Conservation (phyloP, 1,140 invertebrate genomes). For the Drosophila prosaltans region DNA sequence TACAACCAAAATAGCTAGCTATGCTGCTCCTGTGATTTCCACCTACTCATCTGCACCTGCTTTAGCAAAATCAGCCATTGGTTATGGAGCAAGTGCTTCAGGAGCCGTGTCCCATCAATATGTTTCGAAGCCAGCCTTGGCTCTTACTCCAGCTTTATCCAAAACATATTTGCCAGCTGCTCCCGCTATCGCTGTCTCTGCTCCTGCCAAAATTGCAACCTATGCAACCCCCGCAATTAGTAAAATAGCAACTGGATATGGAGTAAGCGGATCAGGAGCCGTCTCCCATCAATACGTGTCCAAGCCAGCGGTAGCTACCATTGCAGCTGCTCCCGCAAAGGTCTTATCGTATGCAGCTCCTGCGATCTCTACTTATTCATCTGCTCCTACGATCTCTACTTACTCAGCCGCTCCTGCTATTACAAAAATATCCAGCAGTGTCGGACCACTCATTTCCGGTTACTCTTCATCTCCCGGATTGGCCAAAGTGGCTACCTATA, state of each 20-base stretch:
- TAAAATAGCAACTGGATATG: conserved; percentile 47
- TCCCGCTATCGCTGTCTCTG: conserved; percentile 12
- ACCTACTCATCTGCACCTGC: conserved; percentile 13
- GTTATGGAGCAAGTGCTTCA: conserved; percentile 18
- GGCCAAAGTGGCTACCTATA: conserved; percentile 30
- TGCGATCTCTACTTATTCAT: conserved; percentile 32
- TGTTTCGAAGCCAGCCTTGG: conserved; percentile 59
- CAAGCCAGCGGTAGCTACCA: conserved; percentile 51
- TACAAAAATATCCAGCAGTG: too few relatives aligned
- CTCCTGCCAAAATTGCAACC: conserved; percentile 21
- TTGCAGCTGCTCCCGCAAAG: conserved; percentile 31
- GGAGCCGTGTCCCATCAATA: conserved; percentile 72
- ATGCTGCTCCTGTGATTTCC: conserved; percentile 49
- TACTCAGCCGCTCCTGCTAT: conserved; percentile 38
- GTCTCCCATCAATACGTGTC: conserved; percentile 73
- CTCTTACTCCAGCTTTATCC: conserved; percentile 24
- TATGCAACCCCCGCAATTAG: conserved; percentile 38
- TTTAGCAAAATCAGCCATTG: conserved; percentile 47
- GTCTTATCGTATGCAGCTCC: conserved; percentile 38
- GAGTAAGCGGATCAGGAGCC: conserved; percentile 42
- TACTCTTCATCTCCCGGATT: not conserved
- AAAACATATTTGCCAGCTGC: conserved; percentile 37
- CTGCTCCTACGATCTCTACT: conserved; percentile 36
- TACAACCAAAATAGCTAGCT: conserved; percentile 59
- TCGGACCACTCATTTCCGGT: too few relatives aligned